Conservation (phyloP, 2,888 invertebrate genomes). For the Eupsilia transversa region DNA sequence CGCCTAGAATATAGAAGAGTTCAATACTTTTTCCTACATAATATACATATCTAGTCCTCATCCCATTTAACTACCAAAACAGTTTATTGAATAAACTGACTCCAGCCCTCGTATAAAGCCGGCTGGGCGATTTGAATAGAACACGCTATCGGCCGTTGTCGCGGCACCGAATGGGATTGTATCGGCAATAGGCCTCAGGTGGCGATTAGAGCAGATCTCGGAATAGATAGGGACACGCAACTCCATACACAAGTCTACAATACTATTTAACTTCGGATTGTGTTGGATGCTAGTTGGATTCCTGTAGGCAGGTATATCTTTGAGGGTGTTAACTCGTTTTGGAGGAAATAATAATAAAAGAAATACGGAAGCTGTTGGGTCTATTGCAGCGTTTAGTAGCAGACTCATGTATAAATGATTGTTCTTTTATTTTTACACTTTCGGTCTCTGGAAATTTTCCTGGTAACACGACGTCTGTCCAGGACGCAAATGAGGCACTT, state of each 20-base stretch:
- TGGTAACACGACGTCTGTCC: background rate
- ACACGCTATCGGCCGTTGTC: constrained; percentile 83
- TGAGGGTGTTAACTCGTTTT: constrained; percentile 12
- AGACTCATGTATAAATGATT: background rate
- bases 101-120: constrained; percentile 64
- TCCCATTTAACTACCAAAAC: constrained; percentile 48
- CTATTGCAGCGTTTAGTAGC: background rate
- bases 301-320: constrained; percentile 41
- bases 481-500: background rate
- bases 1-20: background rate
- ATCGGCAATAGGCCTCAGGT: constrained; percentile 84
- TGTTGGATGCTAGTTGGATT: constrained; percentile 55
- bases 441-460: too few relatives aligned
- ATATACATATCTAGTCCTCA: constrained; percentile 7
- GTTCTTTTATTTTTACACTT: background rate
- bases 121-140: constrained; percentile 83
- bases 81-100: constrained; percentile 59
- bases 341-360: background rate
- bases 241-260: constrained; percentile 56
- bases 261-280: constrained; percentile 61
- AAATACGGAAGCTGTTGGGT: background rate
- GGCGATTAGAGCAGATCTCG: constrained; percentile 83
- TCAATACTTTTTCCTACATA: background rate
- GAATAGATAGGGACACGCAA: constrained; percentile 73
- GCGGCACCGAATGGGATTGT: constrained; percentile 74